Percentiles rank a stretch among this genome's conserved stretches.
Conservation (phyloP, 2,797 vertebrate genomes). For the Phalanger gymnotis region DNA sequence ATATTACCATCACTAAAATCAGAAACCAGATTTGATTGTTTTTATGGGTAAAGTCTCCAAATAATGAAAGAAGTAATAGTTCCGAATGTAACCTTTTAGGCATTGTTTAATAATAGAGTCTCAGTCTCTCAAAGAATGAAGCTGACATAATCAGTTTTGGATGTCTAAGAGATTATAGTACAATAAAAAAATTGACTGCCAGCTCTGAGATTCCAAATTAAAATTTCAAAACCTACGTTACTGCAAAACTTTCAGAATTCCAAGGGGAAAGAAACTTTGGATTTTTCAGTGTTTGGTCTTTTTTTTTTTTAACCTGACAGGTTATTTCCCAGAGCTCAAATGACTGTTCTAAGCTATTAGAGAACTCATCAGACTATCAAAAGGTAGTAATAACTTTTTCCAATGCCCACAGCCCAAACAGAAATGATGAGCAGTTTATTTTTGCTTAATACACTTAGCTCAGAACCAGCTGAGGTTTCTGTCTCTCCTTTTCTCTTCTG, state of each 20-base stretch:
- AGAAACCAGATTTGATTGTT: neutral
- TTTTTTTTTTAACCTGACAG: neutral
- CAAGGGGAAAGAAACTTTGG: neutral
- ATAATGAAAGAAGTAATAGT: neutral
- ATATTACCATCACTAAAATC: neutral
- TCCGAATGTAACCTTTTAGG: neutral
- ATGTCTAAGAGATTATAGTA: neutral
- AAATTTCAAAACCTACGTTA: constrained; percentile 19
- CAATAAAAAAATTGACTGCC: neutral
- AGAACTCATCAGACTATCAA: constrained; percentile 11
- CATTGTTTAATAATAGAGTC: neutral
- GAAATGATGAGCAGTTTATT: neutral
- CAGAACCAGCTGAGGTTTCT: no score
- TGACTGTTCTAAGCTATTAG: neutral
- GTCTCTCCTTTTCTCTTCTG: neutral
- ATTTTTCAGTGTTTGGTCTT: neutral
- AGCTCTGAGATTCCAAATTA: constrained; percentile 7
- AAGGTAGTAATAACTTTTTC: neutral
- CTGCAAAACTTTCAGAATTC: constrained; percentile 11
- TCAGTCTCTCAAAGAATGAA: neutral
- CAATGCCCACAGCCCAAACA: neutral
- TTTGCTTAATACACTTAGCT: neutral
- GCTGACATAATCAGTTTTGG: neutral
- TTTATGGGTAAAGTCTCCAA: neutral
- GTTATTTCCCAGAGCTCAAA: constrained; percentile 3